These are phyloP conservation scores for Timandra comae DNA, from an alignment of 2,888 invertebrate species.

Conservation along the genomic window DNA sequence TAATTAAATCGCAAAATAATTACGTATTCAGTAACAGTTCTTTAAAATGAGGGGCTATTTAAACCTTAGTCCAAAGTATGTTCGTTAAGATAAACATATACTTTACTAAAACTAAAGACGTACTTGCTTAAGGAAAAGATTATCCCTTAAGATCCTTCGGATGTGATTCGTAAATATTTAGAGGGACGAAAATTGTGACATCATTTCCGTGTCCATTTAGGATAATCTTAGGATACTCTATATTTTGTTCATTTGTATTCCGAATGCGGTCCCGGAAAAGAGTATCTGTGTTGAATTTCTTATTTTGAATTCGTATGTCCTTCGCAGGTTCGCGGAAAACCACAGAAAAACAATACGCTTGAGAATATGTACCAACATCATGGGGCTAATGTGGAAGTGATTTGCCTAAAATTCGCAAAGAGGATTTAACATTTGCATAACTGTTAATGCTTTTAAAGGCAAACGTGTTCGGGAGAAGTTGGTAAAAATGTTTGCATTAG, in stretches of 20 bases:
- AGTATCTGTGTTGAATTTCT: slow-evolving; percentile 47
- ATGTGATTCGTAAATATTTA: slow-evolving; percentile 19
- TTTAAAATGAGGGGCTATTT: too few species aligned
- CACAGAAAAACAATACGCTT: slow-evolving; percentile 12
- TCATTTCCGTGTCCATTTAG: slow-evolving; percentile 43
- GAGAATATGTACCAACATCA: slow-evolving; percentile 12
- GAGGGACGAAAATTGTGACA: slow-evolving; percentile 32
- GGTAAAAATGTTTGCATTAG: slow-evolving; percentile 31
- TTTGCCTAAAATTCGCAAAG: slow-evolving; percentile 27
- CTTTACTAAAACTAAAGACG: slow-evolving; percentile 1
- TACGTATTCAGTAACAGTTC: too few species aligned
- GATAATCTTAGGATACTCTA: slow-evolving; percentile 44
- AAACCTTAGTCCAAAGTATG: too few species aligned
- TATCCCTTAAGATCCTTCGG: not conserved
- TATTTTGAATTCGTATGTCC: slow-evolving; percentile 43
- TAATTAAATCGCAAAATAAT: slow-evolving; percentile 11
- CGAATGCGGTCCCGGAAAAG: slow-evolving; percentile 29
- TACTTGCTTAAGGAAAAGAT: too few species aligned
- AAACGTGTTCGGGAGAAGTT: slow-evolving; percentile 27
- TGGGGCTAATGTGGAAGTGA: slow-evolving; percentile 24
- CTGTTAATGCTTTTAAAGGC: slow-evolving; percentile 32
- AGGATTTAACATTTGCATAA: slow-evolving; percentile 35
- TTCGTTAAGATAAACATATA: too few species aligned
- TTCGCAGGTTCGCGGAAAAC: slow-evolving; percentile 23
- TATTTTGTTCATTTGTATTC: slow-evolving; percentile 58